phyloP scores from a whole-genome alignment of 2,888 invertebrate species.

The Athripsodes cinereus region DNA sequence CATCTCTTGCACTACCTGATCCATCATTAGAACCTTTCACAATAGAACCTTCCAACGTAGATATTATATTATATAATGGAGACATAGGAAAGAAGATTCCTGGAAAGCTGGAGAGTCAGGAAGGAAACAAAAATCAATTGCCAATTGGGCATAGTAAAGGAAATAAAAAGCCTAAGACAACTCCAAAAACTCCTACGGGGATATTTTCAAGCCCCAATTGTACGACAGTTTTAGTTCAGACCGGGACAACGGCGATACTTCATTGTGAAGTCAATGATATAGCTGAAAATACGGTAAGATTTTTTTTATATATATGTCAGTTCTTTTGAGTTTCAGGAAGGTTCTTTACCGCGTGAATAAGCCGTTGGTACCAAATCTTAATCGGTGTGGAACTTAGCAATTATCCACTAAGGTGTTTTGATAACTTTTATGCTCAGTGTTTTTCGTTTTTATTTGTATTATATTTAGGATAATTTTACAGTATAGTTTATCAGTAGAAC shows the following conservation, averaged over 20 bases:
- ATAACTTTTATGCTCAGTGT: too few species aligned
- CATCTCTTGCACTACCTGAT: slow-evolving; percentile 24
- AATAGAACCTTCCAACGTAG: slow-evolving; percentile 9
- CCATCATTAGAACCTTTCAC: slow-evolving; percentile 18
- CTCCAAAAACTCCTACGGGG: slow-evolving; percentile 31
- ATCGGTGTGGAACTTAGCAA: too few species aligned
- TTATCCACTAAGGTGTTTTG: too few species aligned
- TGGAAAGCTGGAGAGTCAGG: slow-evolving; percentile 19
- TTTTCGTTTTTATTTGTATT: too few species aligned
- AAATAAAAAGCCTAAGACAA: slow-evolving; percentile 15
- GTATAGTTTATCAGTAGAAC: too few species aligned
- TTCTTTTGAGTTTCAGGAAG: too few species aligned
- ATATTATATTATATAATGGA: slow-evolving; percentile 12
- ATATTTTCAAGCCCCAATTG: slow-evolving; percentile 57
- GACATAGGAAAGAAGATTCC: slow-evolving; percentile 16
- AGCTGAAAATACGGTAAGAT: slow-evolving; percentile 56
- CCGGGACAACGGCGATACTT: slow-evolving; percentile 55
- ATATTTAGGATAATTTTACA: too few species aligned
- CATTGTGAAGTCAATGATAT: slow-evolving; percentile 61
- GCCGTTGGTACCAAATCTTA: too few species aligned
- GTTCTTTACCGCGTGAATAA: too few species aligned
- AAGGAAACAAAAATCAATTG: slow-evolving; percentile 22
- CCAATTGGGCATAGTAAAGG: slow-evolving; percentile 18
- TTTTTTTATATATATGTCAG: slow-evolving; percentile 1
- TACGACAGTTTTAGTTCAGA: slow-evolving; percentile 58